phyloP scores from a whole-genome alignment of 2,113 vertebrate genomes.

The Marmota monax region DNA sequence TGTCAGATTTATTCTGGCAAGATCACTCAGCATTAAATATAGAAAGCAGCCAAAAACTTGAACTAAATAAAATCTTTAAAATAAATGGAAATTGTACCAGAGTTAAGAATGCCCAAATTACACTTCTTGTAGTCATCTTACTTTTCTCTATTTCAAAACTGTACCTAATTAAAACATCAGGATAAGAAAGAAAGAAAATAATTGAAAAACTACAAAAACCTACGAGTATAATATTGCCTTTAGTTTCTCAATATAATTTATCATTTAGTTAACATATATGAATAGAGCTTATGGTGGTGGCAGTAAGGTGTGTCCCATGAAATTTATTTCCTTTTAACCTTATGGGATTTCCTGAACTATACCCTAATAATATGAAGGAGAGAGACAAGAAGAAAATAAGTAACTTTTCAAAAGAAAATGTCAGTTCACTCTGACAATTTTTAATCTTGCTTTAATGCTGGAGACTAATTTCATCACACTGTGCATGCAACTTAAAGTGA shows the following conservation, averaged over 20 bases:
- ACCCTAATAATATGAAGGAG: neutral
- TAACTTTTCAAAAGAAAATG: slow-evolving; percentile 14
- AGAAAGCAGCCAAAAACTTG: neutral
- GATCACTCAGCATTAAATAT: neutral
- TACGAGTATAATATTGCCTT: neutral
- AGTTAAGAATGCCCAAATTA: neutral
- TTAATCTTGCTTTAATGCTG: slow-evolving; percentile 86
- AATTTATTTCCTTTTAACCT: neutral
- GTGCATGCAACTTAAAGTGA: slow-evolving; percentile 82
- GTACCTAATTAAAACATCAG: neutral
- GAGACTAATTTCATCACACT: slow-evolving; percentile 87
- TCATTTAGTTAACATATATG: neutral
- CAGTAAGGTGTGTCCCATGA: neutral
- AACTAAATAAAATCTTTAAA: slow-evolving; percentile 28
- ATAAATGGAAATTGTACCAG: neutral
- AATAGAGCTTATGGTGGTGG: neutral
- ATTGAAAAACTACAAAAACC: neutral
- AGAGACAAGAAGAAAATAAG: neutral
- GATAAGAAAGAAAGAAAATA: neutral
- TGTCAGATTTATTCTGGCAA: neutral
- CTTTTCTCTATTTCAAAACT: slow-evolving; percentile 1
- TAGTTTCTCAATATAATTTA: neutral
- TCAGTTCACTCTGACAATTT: slow-evolving; percentile 86
- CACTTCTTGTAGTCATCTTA: neutral
- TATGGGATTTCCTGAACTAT: neutral